These are phyloP conservation scores for Aphodius sticticus DNA, from an alignment of 2,888 invertebrate species.

Conservation along the genomic window DNA sequence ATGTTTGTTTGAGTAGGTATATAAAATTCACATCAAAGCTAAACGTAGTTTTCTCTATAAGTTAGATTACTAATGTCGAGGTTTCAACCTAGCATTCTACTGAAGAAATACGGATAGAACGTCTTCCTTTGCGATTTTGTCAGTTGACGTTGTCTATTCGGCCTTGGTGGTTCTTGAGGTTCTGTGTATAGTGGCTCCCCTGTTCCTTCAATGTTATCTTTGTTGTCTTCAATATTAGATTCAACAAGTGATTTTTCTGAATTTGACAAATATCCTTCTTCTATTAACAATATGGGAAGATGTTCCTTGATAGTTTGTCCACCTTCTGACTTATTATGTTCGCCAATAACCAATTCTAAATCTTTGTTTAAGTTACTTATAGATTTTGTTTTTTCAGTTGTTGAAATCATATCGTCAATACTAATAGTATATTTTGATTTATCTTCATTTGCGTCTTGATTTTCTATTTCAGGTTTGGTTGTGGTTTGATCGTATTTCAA, in stretches of 20 bases:
- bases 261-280: slow-evolving; percentile 26
- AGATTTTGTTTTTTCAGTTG: slow-evolving; percentile 20
- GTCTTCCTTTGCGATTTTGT: slow-evolving; percentile 61
- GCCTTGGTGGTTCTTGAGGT: slow-evolving; percentile 54
- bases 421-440: slow-evolving; percentile 20
- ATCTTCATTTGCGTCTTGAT: slow-evolving; percentile 22
- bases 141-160: slow-evolving; percentile 62
- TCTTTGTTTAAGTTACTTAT: slow-evolving; percentile 19
- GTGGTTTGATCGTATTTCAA: not conserved
- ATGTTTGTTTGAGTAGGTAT: not conserved
- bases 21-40: not conserved
- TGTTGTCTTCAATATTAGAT: slow-evolving; percentile 32
- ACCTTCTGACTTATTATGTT: not conserved
- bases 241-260: slow-evolving; percentile 35
- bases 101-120: slow-evolving; percentile 66
- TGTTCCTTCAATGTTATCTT: slow-evolving; percentile 39
- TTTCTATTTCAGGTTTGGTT: not conserved
- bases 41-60: not conserved
- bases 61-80: not conserved
- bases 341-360: slow-evolving; percentile 9
- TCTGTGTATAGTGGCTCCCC: slow-evolving; percentile 49
- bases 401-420: slow-evolving; percentile 19
- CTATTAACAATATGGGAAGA: slow-evolving; percentile 34
- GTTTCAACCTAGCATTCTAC: slow-evolving; percentile 64
- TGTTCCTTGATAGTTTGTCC: slow-evolving; percentile 27